Percentiles rank a stretch among this genome's conserved stretches.
Conservation (phyloP, 2,113 vertebrate species). For the Bufo bufo region DNA sequence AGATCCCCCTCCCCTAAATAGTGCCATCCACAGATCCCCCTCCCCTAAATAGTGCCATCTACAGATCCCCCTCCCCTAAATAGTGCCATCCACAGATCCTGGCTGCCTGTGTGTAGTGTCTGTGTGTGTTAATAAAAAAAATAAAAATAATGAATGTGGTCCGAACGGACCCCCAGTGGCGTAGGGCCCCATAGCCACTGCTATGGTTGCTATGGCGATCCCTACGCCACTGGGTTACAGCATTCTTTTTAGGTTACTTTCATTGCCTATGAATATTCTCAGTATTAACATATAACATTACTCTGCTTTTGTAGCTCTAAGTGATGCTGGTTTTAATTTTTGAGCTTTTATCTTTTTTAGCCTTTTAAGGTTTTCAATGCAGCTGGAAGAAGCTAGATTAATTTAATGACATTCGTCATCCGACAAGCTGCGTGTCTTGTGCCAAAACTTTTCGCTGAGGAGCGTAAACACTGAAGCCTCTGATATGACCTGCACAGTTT, state of each 20-base stretch:
- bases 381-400: neutral
- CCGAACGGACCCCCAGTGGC: no score
- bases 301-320: neutral
- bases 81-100: no score
- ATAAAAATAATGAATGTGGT: no score
- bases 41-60: no score
- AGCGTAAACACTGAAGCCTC: neutral
- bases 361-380: conserved; percentile 33
- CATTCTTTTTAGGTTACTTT: neutral
- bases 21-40: no score
- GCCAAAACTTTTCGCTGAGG: conserved; percentile 18
- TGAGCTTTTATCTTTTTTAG: conserved; percentile 1
- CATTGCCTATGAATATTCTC: neutral
- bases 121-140: no score
- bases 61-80: no score
- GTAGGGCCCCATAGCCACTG: no score
- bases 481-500: neutral
- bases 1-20: no score
- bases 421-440: neutral
- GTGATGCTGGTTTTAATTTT: neutral
- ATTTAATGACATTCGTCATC: conserved; percentile 13
- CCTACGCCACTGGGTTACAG: no score
- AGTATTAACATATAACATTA: neutral
- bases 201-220: no score
- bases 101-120: no score